phyloP scores from a whole-genome alignment of 2,888 invertebrate species.

The Sinodicranocentrus sp. region DNA sequence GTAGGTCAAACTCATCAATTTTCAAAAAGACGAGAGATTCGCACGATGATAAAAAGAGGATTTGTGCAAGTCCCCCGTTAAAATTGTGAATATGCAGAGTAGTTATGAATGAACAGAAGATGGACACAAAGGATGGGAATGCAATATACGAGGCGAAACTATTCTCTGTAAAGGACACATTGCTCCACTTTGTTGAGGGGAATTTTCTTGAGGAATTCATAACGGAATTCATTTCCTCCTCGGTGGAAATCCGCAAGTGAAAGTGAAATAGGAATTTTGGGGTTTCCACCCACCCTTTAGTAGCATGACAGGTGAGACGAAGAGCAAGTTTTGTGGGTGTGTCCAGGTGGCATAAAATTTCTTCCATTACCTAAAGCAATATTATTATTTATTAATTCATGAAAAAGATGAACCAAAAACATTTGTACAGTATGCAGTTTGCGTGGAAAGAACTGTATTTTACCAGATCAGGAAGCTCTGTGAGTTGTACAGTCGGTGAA shows the following conservation, averaged over 20 bases:
- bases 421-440: background rate
- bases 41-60: constrained; percentile 40
- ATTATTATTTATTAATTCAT: background rate
- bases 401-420: background rate
- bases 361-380: constrained; percentile 32
- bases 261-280: constrained; percentile 19
- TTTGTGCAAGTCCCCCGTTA: constrained; percentile 48
- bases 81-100: constrained; percentile 31
- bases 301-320: constrained; percentile 27
- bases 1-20: constrained; percentile 51
- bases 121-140: constrained; percentile 48
- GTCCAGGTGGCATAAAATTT: constrained; percentile 26
- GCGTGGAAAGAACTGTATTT: background rate
- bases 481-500: constrained; percentile 25
- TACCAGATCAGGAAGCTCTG: constrained; percentile 47
- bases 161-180: constrained; percentile 29
- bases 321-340: constrained; percentile 4
- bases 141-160: background rate
- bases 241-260: background rate
- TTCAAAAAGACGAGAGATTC: constrained; percentile 8
- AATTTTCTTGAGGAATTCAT: constrained; percentile 22
- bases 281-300: constrained; percentile 36
- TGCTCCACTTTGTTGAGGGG: constrained; percentile 34
- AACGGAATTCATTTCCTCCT: background rate
- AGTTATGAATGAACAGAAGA: constrained; percentile 14